Conservation (phyloP, 2,888 invertebrate genomes). For the Mimachlamys varia region DNA sequence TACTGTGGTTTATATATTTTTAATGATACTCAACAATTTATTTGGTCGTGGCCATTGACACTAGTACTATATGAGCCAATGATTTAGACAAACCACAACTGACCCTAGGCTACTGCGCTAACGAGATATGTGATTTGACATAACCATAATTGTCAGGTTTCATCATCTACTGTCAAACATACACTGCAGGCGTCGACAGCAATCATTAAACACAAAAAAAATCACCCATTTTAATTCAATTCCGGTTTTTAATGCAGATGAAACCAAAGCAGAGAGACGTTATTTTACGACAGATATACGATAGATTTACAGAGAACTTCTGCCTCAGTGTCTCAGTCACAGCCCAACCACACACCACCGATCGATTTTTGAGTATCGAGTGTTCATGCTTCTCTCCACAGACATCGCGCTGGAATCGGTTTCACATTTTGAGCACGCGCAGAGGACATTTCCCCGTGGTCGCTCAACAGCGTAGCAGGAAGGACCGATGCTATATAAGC, state of each 20-base stretch:
- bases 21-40: no score
- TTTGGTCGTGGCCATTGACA: no score
- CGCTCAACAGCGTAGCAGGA: conserved; percentile 8
- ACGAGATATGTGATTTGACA: neutral
- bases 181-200: neutral
- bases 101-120: neutral
- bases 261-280: neutral
- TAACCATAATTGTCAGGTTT: neutral
- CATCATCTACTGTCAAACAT: neutral
- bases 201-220: neutral
- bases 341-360: neutral
- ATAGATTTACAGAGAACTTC: neutral
- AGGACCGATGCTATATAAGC: neutral
- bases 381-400: neutral
- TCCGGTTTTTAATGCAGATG: conserved; percentile 6
- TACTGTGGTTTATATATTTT: no score
- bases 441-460: neutral
- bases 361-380: neutral
- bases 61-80: neutral
- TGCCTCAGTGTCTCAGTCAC: neutral
- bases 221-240: neutral
- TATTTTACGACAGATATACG: conserved; percentile 7
- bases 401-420: conserved; percentile 26
- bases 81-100: neutral
- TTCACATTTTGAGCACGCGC: conserved; percentile 11